phyloP scores from a whole-genome alignment of 1,140 invertebrate genomes.

The Heliconius hermathena region DNA sequence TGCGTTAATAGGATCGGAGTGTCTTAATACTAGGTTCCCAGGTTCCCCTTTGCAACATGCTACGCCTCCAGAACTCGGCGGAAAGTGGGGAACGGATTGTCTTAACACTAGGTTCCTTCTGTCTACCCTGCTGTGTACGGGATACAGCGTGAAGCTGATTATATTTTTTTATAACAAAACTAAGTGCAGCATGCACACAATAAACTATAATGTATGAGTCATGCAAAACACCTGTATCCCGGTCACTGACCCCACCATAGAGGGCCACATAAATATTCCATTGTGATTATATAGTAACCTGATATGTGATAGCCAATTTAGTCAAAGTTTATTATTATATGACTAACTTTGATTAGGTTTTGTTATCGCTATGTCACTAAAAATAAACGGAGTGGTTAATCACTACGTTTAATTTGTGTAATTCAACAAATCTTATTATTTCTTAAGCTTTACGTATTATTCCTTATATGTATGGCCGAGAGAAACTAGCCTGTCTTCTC shows the following conservation, averaged over 20 bases:
- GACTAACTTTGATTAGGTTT: not conserved
- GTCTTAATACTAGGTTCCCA: too few species aligned
- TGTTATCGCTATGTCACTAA: not conserved
- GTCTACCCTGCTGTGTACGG: too few species aligned
- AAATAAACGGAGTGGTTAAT: not conserved
- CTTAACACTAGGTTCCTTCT: too few species aligned
- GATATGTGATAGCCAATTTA: slow-evolving; percentile 5
- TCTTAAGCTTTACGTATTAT: too few species aligned
- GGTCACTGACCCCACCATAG: slow-evolving; percentile 2
- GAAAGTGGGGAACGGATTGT: too few species aligned
- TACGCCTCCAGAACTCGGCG: too few species aligned
- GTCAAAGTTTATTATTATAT: slow-evolving; percentile 6
- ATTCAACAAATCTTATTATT: too few species aligned
- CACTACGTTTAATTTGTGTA: not conserved
- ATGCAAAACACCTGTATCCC: slow-evolving; percentile 7
- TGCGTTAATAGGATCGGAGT: too few species aligned
- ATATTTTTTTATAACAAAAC: not conserved
- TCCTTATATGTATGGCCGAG: too few species aligned
- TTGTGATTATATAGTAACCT: slow-evolving; percentile 10
- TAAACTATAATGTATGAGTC: slow-evolving; percentile 4
- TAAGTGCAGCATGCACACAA: not conserved
- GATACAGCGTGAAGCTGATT: too few species aligned
- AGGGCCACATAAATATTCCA: slow-evolving; percentile 11
- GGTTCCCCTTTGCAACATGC: too few species aligned
- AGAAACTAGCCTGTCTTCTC: too few species aligned